Percentiles rank a stretch among this genome's conserved stretches.
These are phyloP conservation scores for Pyrochroa serraticornis DNA, from an alignment of 2,888 invertebrate species.

Conservation along the genomic window DNA sequence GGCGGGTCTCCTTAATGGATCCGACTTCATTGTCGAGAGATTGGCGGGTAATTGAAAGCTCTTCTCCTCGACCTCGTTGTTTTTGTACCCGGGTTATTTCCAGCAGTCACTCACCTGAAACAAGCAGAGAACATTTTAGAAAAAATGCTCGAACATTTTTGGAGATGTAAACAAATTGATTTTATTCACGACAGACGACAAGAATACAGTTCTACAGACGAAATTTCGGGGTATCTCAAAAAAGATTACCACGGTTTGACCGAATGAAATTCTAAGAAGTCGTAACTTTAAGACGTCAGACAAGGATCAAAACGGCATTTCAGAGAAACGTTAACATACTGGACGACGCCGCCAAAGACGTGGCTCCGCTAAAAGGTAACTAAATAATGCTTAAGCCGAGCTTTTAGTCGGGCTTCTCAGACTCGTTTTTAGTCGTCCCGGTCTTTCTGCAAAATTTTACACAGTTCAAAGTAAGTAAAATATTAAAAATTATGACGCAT, in stretches of 20 bases:
- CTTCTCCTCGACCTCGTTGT: constrained; percentile 19
- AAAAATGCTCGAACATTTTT: neutral
- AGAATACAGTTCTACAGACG: constrained; percentile 7
- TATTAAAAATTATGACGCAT: too few relatives aligned
- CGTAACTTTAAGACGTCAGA: too few relatives aligned
- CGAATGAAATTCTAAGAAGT: neutral
- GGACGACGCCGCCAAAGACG: too few relatives aligned
- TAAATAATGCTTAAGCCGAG: too few relatives aligned
- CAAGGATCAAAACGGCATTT: too few relatives aligned
- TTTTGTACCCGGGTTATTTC: neutral
- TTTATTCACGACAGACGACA: constrained; percentile 1
- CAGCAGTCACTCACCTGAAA: constrained; percentile 14
- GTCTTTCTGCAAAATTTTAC: too few relatives aligned
- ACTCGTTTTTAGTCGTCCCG: too few relatives aligned
- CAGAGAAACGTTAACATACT: too few relatives aligned
- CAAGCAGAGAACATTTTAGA: neutral
- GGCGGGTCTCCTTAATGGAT: constrained; percentile 20
- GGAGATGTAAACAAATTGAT: constrained; percentile 1
- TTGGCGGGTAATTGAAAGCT: constrained; percentile 34
- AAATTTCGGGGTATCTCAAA: constrained; percentile 15
- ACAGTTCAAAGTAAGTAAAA: too few relatives aligned
- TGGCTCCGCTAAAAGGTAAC: too few relatives aligned
- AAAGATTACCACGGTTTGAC: constrained; percentile 17
- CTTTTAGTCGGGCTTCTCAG: too few relatives aligned
- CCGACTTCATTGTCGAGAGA: constrained; percentile 30